These are phyloP conservation scores for Galeopsomyia nigrocyanea DNA, from an alignment of 2,888 invertebrate genomes.

Conservation along the genomic window DNA sequence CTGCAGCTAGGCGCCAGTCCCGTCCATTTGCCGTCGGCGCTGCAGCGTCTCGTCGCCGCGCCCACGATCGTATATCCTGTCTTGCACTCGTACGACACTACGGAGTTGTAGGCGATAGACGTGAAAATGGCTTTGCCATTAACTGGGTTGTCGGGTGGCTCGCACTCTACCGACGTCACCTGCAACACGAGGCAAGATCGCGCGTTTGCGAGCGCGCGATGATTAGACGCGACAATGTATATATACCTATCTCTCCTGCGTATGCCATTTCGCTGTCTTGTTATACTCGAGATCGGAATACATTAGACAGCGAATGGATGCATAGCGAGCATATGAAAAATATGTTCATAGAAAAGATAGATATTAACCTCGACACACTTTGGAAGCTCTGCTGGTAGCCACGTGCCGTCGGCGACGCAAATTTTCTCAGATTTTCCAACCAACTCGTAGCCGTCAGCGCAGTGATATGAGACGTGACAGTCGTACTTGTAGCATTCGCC, in stretches of 20 bases:
- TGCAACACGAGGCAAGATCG: slow-evolving; percentile 48
- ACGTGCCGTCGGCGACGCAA: slow-evolving; percentile 92
- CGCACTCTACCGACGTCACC: slow-evolving; percentile 95
- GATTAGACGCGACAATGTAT: slow-evolving; percentile 30
- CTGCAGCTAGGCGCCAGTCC: slow-evolving; percentile 93
- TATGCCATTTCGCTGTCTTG: slow-evolving; percentile 9
- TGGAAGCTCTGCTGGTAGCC: slow-evolving; percentile 91
- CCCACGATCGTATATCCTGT: slow-evolving; percentile 94
- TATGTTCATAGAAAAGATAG: neutral
- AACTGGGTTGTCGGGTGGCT: slow-evolving; percentile 89
- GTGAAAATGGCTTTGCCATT: slow-evolving; percentile 95
- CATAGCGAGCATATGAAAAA: neutral
- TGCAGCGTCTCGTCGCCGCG: slow-evolving; percentile 90
- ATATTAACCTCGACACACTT: slow-evolving; percentile 81
- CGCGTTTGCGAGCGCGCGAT: slow-evolving; percentile 11
- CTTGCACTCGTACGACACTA: slow-evolving; percentile 95
- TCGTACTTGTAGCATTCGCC: slow-evolving; percentile 93
- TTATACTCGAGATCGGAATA: neutral
- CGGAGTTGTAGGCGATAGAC: slow-evolving; percentile 94
- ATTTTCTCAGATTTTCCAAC: slow-evolving; percentile 88
- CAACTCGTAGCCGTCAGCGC: slow-evolving; percentile 93
- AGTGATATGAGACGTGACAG: slow-evolving; percentile 91
- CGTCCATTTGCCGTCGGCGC: slow-evolving; percentile 95
- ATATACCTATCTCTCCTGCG: neutral
- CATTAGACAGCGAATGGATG: slow-evolving; percentile 7